Conservation (phyloP, 2,797 vertebrate species). For the Uromys caudimaculatus region DNA sequence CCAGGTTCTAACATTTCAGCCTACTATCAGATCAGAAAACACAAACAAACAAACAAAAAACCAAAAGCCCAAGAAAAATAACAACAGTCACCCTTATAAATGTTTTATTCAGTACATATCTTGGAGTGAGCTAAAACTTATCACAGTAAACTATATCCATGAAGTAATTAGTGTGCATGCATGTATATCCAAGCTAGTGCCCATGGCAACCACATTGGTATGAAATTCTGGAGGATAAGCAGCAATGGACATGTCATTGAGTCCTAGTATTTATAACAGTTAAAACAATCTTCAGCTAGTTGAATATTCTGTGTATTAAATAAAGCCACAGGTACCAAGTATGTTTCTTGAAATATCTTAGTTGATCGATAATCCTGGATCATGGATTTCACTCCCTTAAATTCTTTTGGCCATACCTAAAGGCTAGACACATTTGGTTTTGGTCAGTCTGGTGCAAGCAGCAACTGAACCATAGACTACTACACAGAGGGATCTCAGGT, state of each 20-base stretch:
- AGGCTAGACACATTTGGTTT: background rate
- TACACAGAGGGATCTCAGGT: background rate
- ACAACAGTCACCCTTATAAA: background rate
- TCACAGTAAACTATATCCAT: background rate
- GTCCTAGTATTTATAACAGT: background rate
- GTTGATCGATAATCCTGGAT: background rate
- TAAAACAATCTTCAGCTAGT: background rate
- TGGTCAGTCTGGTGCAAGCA: background rate
- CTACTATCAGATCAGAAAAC: background rate
- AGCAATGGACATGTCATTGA: constrained; percentile 65
- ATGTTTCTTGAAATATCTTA: background rate
- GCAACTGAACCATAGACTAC: background rate
- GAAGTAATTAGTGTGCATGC: background rate
- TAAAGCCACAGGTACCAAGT: background rate
- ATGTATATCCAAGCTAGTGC: no score
- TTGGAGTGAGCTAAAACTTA: background rate
- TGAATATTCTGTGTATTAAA: background rate
- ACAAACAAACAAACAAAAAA: background rate
- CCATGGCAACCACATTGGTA: background rate
- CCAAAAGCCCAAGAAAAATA: background rate
- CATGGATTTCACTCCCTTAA: background rate
- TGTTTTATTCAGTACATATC: background rate
- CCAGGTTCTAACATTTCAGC: background rate
- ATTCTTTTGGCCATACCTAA: background rate
- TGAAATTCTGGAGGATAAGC: constrained; percentile 90